A percentile compares a stretch with the other conserved stretches of the same genome.
These are phyloP conservation scores for Choristoneura fumiferana DNA, from an alignment of 1,140 invertebrate species.

Conservation along the genomic window DNA sequence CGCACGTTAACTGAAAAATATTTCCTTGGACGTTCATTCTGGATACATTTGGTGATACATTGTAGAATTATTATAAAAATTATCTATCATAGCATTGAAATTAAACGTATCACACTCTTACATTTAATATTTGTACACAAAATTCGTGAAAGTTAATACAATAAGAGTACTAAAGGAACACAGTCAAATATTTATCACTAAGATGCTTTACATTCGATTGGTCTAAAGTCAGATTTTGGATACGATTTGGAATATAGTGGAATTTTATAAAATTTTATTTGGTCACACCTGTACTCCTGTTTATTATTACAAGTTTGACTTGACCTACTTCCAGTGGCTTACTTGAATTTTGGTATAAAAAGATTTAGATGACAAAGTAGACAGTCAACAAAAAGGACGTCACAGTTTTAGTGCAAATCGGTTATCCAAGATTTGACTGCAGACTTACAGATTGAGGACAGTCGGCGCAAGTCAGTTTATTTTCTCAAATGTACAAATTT, in stretches of 20 bases:
- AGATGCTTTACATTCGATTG: conserved; percentile 45
- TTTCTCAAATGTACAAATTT: no score
- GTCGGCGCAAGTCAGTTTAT: background rate
- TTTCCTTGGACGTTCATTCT: no score
- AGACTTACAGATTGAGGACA: background rate
- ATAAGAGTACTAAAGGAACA: conserved; percentile 32
- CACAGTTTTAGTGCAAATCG: no score
- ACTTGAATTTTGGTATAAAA: no score
- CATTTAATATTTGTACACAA: conserved; percentile 28
- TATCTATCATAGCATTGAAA: conserved; percentile 13
- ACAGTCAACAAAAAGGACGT: no score
- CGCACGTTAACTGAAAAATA: no score
- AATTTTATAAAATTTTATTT: no score
- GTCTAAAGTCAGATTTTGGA: background rate
- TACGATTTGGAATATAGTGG: background rate
- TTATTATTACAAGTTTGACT: no score
- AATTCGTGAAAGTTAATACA: conserved; percentile 42
- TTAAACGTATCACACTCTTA: conserved; percentile 34
- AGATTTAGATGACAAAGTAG: no score
- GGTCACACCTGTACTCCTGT: no score
- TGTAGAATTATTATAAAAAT: conserved; percentile 9
- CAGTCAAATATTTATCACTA: conserved; percentile 35
- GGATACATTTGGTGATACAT: no score
- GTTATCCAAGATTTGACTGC: conserved; percentile 9
- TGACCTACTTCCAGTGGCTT: no score